Percentiles rank a stretch among this genome's conserved stretches.
Conservation (phyloP, 64 coral and sea anemone genomes). For the Dendrophyllia cribrosa region DNA sequence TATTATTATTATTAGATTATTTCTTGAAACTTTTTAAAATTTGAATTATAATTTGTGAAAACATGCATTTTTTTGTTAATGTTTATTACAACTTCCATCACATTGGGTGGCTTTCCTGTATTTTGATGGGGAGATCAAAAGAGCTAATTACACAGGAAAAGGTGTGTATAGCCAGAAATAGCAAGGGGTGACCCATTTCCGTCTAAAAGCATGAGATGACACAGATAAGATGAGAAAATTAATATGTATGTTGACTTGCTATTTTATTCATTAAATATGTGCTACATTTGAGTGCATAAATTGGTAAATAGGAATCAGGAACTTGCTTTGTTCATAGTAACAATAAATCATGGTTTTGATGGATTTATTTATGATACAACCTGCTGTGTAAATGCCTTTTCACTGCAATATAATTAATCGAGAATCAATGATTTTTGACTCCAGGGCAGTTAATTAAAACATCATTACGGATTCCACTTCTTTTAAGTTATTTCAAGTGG, state of each 20-base stretch:
- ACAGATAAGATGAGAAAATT: not conserved
- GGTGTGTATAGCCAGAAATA: not conserved
- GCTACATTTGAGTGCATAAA: not conserved
- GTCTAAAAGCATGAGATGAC: not conserved
- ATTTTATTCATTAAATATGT: not conserved
- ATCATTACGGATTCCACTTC: not conserved
- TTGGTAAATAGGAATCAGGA: not conserved
- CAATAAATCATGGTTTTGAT: not conserved
- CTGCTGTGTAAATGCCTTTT: not conserved
- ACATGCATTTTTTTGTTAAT: too few relatives aligned
- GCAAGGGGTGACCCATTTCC: not conserved
- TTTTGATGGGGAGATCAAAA: conserved; percentile 3
- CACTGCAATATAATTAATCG: conserved; percentile 10
- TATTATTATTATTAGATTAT: too few relatives aligned
- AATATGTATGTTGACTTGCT: too few relatives aligned
- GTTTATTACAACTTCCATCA: not conserved
- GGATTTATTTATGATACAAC: not conserved
- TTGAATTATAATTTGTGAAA: too few relatives aligned
- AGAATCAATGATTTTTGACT: not conserved
- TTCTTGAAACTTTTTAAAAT: too few relatives aligned
- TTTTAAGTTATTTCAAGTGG: not conserved
- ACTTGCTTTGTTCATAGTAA: not conserved
- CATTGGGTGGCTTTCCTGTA: conserved; percentile 1
- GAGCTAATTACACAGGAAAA: conserved; percentile 29
- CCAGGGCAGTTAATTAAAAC: not conserved